Evolutionary conservation across 1,140 invertebrate genomes (phyloP), one percentile per base, ranked within the genome.

Genomic region (Meloidogyne exigua): DNA sequence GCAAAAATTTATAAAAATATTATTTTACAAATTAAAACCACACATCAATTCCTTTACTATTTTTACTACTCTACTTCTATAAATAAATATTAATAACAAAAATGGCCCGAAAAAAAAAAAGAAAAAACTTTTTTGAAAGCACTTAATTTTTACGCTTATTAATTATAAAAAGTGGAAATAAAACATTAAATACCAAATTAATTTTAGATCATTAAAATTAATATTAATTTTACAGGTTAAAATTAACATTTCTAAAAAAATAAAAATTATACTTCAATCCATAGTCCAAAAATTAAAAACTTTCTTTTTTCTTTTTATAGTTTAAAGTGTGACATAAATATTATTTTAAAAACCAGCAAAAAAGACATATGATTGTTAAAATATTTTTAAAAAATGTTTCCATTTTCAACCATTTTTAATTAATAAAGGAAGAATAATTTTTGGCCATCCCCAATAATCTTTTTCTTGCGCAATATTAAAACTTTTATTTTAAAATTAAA

Each of bases 1-100:
- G 68, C 42, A 70, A 39, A 39, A 39, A 39, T 36, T 36, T 70
- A 36, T 70, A n/a, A n/a, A n/a, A 23, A 36, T 21, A 18, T 49
- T 49, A 57, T 57, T 57, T 57, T 57, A 9, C 18, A 57, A 57
- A 57, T 57, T 57, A 57, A 57, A 57, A 57, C 49, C 49, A 57
- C 49, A 57, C 18, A 18, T 49, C 44, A 39, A 39, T 39, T 39
- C 15, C 44, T 18, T 10, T 18, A n/a, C 5, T 13, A 49, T n/a
- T n/a, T n/a, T n/a, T n/a, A n/a, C n/a, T n/a, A n/a, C n/a, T n/a
- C 15, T 18, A 13, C 18, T 18, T n/a, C 5, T n/a, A n/a, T 57
- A 57, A 49, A 49, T 49, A 49, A 49, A 15, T 49, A 18, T 11
- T 18, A n/a, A n/a, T 57, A n/a, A 57, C n/a, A 57, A 57, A 57